Evolutionary conservation across 1,140 invertebrate genomes (phyloP), one percentile per base, ranked within the genome.

Genomic region (Chymomyza costata): DNA sequence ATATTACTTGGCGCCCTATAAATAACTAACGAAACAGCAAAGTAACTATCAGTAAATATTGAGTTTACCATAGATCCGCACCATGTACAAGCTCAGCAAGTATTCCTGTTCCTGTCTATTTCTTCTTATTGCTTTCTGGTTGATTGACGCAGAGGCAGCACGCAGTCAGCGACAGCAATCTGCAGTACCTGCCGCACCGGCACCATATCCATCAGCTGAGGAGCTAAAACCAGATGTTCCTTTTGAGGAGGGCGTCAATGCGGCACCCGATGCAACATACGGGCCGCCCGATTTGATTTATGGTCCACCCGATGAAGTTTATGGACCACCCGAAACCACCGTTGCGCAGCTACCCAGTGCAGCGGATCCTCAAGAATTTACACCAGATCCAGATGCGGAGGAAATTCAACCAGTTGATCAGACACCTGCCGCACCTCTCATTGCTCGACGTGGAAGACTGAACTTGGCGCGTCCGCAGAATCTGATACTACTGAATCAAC

Each of bases 291-390:
- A 71, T 37, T 32, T 57, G 37, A 70, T 51, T 5, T 70, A 65
- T 48, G 62, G 62, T 1, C 55, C 66, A 21, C 66, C 66, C 0
- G 66, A 70, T 10, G 39, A 50, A 1, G 64, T 65, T 8, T 68
- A 69, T 5, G 66, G 66, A 1, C 66, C 66, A 10, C 71, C 71
- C n/a, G 52, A 65, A 13, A 40, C 68, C n/a, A 47, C 43, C 8
- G 60, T 65, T 15, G 60, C 47, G 45, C 60, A 65, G 32, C 30
- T 65, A 16, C 61, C 61, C 45, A 65, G 60, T 6, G 53, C 46
- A 15, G 52, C 48, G 10, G 51, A 64, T 8, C 51, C 61, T 1
- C 61, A 64, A 18, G 52, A 64, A 8, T 65, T 65, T 3, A 64
- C 45, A 1, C 60, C 61, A 16, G 61, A 64, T 57, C 40, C 45